Conservation (phyloP, 2,113 vertebrate genomes). For the Chionis minor region DNA sequence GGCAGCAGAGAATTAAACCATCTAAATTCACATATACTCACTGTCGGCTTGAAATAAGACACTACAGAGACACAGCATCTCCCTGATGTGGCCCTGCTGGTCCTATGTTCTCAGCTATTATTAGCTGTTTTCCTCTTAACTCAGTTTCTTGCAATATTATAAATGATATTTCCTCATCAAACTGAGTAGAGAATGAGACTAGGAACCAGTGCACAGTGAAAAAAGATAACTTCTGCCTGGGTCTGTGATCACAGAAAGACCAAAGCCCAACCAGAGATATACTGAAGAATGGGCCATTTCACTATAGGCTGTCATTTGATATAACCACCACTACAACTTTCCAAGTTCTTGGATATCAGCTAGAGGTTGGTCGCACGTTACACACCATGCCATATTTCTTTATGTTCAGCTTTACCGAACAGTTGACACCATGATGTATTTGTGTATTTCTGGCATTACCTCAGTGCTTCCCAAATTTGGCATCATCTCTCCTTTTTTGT, state of each 20-base stretch:
- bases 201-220: neutral
- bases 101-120: neutral
- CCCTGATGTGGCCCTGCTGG: neutral
- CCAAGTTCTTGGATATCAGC: neutral
- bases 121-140: neutral
- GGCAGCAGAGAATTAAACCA: neutral
- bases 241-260: neutral
- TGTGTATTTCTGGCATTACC: neutral
- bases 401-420: constrained; percentile 9
- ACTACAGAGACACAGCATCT: neutral
- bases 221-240: neutral
- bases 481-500: neutral
- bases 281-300: neutral
- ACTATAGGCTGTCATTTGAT: neutral
- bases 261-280: neutral
- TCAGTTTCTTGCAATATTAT: neutral
- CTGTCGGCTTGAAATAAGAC: neutral
- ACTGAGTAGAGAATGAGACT: neutral
- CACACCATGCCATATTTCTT: neutral
- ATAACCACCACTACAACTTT: neutral
- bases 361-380: neutral
- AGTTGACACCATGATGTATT: neutral
- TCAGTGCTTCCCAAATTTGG: neutral
- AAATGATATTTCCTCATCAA: neutral
- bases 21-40: neutral